phyloP scores from a whole-genome alignment of 2,113 vertebrate species.

The Nipponia nippon region DNA sequence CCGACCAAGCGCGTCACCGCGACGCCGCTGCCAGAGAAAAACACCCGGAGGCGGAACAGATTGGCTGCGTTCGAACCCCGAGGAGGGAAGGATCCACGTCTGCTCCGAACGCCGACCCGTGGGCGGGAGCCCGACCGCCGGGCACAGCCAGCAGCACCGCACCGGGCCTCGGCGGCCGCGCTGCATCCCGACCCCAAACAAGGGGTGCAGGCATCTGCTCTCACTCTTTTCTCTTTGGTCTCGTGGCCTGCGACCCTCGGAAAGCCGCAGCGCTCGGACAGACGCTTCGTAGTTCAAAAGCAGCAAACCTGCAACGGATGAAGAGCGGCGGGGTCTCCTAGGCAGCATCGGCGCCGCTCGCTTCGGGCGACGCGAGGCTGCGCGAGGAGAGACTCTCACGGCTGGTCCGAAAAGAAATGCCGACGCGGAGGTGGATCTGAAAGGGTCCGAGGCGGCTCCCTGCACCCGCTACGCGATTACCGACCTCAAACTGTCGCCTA shows the following conservation, averaged over 20 bases:
- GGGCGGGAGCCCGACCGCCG: background rate
- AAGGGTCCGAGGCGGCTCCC: background rate
- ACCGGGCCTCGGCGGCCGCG: background rate
- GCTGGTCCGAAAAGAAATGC: background rate
- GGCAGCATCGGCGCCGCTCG: rapidly evolving
- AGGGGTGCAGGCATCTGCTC: rapidly evolving
- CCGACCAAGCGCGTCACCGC: rapidly evolving
- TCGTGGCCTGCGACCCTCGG: background rate
- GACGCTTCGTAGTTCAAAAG: rapidly evolving
- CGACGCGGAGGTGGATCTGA: rapidly evolving
- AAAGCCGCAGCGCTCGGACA: background rate
- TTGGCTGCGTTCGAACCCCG: rapidly evolving
- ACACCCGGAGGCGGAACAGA: rapidly evolving
- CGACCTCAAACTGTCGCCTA: rapidly evolving
- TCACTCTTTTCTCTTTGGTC: background rate
- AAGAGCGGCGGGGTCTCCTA: background rate
- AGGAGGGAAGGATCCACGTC: rapidly evolving
- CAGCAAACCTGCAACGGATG: rapidly evolving
- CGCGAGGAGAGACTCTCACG: rapidly evolving
- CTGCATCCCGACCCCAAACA: rapidly evolving
- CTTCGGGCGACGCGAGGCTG: rapidly evolving
- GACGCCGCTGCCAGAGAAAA: background rate
- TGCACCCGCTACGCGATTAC: rapidly evolving
- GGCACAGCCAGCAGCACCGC: background rate
- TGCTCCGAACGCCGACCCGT: rapidly evolving